phyloP scores from a whole-genome alignment of 2,888 invertebrate species.

The Gordius sp. region DNA sequence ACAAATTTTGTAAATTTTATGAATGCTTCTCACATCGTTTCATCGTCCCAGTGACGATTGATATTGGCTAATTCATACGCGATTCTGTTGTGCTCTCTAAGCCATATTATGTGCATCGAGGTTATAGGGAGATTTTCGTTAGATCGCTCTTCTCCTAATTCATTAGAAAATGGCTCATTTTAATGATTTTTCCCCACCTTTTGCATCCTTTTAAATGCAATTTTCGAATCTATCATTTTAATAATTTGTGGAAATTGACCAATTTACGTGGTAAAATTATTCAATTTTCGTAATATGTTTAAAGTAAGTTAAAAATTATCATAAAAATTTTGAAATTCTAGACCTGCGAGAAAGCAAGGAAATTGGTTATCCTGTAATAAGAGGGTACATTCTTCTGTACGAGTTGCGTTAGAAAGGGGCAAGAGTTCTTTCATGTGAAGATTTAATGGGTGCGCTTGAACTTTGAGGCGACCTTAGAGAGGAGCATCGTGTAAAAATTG shows the following conservation, averaged over 20 bases:
- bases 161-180: too few species aligned
- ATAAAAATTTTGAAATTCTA: too few species aligned
- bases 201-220: too few species aligned
- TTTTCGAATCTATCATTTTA: too few species aligned
- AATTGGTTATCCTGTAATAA: neutral
- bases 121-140: constrained; percentile 24
- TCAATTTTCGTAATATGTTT: too few species aligned
- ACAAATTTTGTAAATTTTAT: too few species aligned
- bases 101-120: constrained; percentile 23
- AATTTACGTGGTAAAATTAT: too few species aligned
- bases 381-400: constrained; percentile 5
- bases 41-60: constrained; percentile 24
- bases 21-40: constrained; percentile 19
- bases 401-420: neutral
- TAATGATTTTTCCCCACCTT: too few species aligned
- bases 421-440: constrained; percentile 11
- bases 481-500: neutral
- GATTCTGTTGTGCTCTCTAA: constrained; percentile 24
- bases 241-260: too few species aligned
- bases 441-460: neutral
- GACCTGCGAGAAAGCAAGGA: constrained; percentile 14
- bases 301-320: too few species aligned
- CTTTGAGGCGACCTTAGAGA: neutral
- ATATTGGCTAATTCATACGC: constrained; percentile 21
- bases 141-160: constrained; percentile 24